Base-by-base conservation (phyloP, 2,113 vertebrate genomes). In the Pachyramphus minor region DNA sequence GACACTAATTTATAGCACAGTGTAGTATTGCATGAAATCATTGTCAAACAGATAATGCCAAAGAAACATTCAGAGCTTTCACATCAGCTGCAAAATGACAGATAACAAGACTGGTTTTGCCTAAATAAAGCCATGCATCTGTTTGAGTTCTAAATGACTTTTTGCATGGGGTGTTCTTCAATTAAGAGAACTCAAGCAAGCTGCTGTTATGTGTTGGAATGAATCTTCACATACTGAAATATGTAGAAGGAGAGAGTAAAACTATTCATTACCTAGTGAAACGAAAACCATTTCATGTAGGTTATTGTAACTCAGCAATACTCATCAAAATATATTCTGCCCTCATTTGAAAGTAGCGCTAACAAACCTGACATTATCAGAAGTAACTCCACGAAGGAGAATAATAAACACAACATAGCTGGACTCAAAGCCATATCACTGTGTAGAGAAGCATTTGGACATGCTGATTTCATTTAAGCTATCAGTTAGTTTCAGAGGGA, bases 1-100 rank as follows among this genome's bases (percentile, higher is more conserved):
- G 97, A 97, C 97, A 94, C 82, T 98, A 97, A 98, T 98, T 98
- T 97, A 93, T 89, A 93, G 83, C 47, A 62, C 13, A 68, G 68
- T 55, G 50, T 84, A 84, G 45, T 66, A 41, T 41, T 87, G 83
- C 79, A 86, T 84, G 93, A 95, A 96, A 90, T 96, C 92, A 79
- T 80, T 98, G 97, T 97, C 96, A 96, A 86, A 93, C 31, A 85
- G 95, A 96, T 97, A 98, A 98, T 95, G 86, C 86, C 95, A 96
- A 63, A 9, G 49, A 44, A 53, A 84, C 45, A 20, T 88, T 96
- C 93, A 94, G 94, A 95, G 75, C 80, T 94, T 96, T 96, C 85
- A 78, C 94, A 94, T 97, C 84, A 94, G 77, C 80, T 75, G 31
- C 74, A 96, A 95, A 97, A 94, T 91, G 96, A 96, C 94, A 97